Percentiles rank a stretch among this genome's conserved stretches.
Evolutionary conservation across 2,797 vertebrate genomes (phyloP).

Genomic region (Typhlichthys eigenmanni): DNA sequence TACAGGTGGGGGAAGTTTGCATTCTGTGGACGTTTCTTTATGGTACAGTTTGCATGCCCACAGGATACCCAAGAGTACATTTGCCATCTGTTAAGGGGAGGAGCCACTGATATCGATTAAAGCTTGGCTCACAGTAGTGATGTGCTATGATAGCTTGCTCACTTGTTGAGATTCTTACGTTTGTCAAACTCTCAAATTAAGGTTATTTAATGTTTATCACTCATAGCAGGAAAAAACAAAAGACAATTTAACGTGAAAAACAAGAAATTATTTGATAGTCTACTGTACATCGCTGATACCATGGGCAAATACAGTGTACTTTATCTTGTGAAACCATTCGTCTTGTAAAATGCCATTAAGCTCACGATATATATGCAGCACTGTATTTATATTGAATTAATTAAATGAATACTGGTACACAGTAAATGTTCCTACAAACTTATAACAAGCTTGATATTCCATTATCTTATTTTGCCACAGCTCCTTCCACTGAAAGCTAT

Average conservation of each 20-base stretch:
- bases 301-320: background rate
- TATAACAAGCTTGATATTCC: constrained; percentile 33
- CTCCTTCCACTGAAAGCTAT: constrained; percentile 33
- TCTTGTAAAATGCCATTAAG: no score
- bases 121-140: constrained; percentile 34
- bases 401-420: background rate
- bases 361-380: no score
- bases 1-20: background rate
- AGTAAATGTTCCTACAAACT: constrained; percentile 7
- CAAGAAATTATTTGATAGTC: background rate
- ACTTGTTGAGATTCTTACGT: constrained; percentile 4
- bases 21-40: constrained; percentile 2
- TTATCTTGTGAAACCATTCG: no score
- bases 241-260: background rate
- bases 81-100: constrained; percentile 39
- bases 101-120: constrained; percentile 27
- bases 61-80: constrained; percentile 20
- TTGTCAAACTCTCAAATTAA: constrained; percentile 29
- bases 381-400: background rate
- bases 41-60: constrained; percentile 16
- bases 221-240: constrained; percentile 3
- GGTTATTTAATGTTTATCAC: constrained; percentile 34
- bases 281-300: background rate
- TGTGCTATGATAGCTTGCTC: constrained; percentile 32
- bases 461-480: constrained; percentile 26